phyloP scores from a whole-genome alignment of 1,140 invertebrate genomes.

The Homalodisca vitripennis region DNA sequence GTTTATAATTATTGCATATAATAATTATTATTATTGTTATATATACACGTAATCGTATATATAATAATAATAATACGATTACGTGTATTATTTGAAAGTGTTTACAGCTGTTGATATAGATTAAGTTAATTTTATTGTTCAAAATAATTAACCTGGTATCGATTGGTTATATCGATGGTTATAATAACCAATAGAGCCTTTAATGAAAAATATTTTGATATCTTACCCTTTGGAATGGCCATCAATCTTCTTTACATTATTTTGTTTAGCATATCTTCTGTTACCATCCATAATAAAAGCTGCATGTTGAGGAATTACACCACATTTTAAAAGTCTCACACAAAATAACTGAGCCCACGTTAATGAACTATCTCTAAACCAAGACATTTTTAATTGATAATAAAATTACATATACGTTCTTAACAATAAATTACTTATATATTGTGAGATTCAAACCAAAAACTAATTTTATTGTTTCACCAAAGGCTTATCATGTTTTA shows the following conservation, averaged over 20 bases:
- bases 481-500: too few relatives aligned
- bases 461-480: too few relatives aligned
- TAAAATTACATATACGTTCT: too few relatives aligned
- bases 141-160: not conserved
- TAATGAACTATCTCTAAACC: conserved; percentile 73
- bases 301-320: conserved; percentile 85
- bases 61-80: too few relatives aligned
- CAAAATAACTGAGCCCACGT: conserved; percentile 74
- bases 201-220: conserved; percentile 2
- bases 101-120: too few relatives aligned
- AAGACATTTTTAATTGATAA: conserved; percentile 71
- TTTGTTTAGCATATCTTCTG: conserved; percentile 87
- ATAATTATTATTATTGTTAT: too few relatives aligned
- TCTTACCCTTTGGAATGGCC: conserved; percentile 83
- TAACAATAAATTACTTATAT: too few relatives aligned
- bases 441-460: too few relatives aligned
- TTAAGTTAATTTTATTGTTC: not conserved
- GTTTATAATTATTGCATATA: too few relatives aligned
- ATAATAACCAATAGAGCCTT: not conserved
- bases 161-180: not conserved
- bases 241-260: conserved; percentile 69
- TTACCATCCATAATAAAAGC: conserved; percentile 99
- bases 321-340: conserved; percentile 76
- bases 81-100: too few relatives aligned
- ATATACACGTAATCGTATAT: too few relatives aligned